Conservation (phyloP, 2,113 vertebrate species). For the Sitta europaea region DNA sequence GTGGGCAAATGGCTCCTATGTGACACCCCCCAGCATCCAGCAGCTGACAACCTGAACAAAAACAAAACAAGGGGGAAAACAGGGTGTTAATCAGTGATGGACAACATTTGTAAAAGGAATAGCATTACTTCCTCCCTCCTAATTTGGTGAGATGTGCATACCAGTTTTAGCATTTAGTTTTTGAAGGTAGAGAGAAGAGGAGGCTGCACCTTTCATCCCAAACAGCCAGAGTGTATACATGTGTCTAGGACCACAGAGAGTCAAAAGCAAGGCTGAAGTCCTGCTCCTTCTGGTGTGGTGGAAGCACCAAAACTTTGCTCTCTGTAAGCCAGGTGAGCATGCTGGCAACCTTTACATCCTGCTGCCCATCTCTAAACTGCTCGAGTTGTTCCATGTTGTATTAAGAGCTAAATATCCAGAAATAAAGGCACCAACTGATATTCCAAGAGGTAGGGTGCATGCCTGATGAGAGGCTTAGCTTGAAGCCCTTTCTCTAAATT, state of each 20-base stretch:
- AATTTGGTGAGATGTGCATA: not conserved
- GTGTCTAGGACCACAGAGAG: not conserved
- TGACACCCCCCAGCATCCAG: not conserved
- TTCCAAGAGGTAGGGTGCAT: not conserved
- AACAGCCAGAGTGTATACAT: rapidly evolving
- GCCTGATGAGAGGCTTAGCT: not conserved
- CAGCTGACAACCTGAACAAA: not conserved
- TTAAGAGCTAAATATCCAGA: not conserved
- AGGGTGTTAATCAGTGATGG: not conserved
- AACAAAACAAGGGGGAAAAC: not conserved
- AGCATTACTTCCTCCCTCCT: not conserved
- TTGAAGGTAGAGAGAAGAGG: not conserved
- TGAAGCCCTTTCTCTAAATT: not conserved
- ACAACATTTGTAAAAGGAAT: not conserved
- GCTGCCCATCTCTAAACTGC: not conserved
- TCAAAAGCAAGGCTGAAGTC: not conserved
- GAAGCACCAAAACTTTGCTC: not conserved
- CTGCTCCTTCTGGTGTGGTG: not conserved
- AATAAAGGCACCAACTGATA: not conserved
- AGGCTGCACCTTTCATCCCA: not conserved
- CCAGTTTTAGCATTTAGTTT: not conserved
- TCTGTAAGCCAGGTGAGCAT: not conserved
- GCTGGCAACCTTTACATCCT: not conserved
- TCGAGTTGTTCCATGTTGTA: rapidly evolving
- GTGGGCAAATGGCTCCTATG: not conserved